Evolutionary conservation across 2,888 invertebrate species (phyloP), one percentile per base, ranked within the genome.

Genomic region (Nycteola revayana): DNA sequence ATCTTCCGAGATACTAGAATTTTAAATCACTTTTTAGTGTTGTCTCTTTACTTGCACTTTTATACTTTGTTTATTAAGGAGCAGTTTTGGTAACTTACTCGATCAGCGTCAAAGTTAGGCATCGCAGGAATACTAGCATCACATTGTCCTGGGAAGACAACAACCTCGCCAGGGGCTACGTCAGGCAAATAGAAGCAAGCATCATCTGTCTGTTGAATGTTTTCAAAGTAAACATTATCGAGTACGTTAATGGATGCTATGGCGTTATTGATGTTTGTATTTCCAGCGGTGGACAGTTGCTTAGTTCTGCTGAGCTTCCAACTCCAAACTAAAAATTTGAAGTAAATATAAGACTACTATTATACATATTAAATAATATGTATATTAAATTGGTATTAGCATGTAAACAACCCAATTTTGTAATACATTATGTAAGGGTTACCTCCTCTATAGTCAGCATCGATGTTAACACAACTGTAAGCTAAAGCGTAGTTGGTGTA

Each of bases 401-500:
- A n/a, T n/a, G n/a, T n/a, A n/a, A n/a, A n/a, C n/a, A n/a, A n/a
- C n/a, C 6, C 3, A 18, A 18, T 18, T 18, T 18, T 5, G 3
- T 18, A 18, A 18, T 5, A 18, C 18, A 18, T 18, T 5, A 18
- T 18, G 18, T 3, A 18, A 18, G 3, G 18, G 56, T 51, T 40
- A 81, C 81, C 61, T 53, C 50, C 42, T 48, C 67, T 63, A 10
- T 34, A 62, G 7, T 69, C 50, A 7, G 25, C 28, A 8, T 57
- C 28, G 4, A 56, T 54, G 64, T 79, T 83, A 1, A 75, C 72
- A 57, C 93, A 93, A 31, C 91, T 90, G 83, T 92, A 93, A 0
- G 91, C 91, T 1, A 93, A 82, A 0, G 92, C 84, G 50, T 90
- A 93, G 46, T 83, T 80, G 0, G 76, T 73, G 60, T 93, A 93